A percentile compares a stretch with the other conserved stretches of the same genome.
These are phyloP conservation scores for Hippocampus abdominalis DNA, from an alignment of 2,113 vertebrate genomes.

Conservation along the genomic window DNA sequence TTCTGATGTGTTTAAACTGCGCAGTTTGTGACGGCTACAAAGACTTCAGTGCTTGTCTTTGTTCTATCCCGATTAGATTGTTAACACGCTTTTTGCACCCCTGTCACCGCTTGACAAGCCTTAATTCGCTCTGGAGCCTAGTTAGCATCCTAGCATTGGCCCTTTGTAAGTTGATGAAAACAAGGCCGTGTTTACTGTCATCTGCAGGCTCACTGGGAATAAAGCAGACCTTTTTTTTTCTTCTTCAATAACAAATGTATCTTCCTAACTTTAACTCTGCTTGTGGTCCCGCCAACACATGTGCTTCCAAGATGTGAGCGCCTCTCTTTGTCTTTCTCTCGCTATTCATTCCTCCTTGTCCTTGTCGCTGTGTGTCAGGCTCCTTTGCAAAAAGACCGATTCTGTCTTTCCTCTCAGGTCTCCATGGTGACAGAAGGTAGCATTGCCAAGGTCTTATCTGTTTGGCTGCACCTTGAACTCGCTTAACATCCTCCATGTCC, in stretches of 20 bases:
- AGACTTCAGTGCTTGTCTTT: background rate
- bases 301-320: constrained; percentile 10
- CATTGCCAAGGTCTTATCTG: constrained; percentile 10
- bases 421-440: constrained; percentile 4
- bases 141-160: background rate
- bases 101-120: background rate
- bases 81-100: background rate
- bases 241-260: constrained; percentile 1
- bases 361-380: constrained; percentile 1
- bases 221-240: background rate
- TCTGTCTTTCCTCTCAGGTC: background rate
- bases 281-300: constrained; percentile 9
- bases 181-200: constrained; percentile 8
- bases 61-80: background rate
- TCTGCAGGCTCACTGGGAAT: constrained; percentile 4
- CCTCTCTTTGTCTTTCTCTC: background rate
- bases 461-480: background rate
- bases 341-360: background rate
- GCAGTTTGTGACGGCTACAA: background rate
- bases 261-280: background rate
- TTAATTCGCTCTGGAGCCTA: background rate
- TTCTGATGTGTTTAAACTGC: background rate
- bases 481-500: background rate
- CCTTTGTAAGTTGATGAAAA: background rate
- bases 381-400: background rate